Percentiles rank a stretch among this genome's conserved stretches.
Conservation (phyloP, 2,797 vertebrate genomes). For the Percopsis omiscomaycus region DNA sequence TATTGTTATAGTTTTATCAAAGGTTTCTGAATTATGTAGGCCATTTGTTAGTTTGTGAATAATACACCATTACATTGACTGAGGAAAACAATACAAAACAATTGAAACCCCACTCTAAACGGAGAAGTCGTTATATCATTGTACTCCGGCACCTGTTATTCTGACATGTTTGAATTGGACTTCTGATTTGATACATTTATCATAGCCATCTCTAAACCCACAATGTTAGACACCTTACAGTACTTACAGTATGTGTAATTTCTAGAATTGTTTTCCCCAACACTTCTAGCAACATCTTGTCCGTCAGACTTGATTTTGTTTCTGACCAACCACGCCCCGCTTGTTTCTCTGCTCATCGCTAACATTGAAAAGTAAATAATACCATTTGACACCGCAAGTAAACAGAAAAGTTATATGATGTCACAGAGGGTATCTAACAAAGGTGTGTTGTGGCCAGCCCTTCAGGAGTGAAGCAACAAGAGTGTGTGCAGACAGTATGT, state of each 20-base stretch:
- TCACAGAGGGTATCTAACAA: not conserved
- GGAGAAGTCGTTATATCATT: not conserved
- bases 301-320: too few relatives aligned
- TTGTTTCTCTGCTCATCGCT: too few relatives aligned
- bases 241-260: not conserved
- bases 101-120: not conserved
- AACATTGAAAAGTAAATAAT: too few relatives aligned
- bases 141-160: not conserved
- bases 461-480: conserved; percentile 25
- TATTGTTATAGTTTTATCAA: conserved; percentile 33
- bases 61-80: conserved; percentile 11
- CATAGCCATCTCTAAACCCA: not conserved
- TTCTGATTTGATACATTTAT: not conserved
- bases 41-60: not conserved
- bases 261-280: not conserved
- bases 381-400: not conserved
- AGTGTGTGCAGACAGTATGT: not conserved
- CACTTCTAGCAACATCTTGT: too few relatives aligned
- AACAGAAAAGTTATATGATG: not conserved
- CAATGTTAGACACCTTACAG: too few relatives aligned
- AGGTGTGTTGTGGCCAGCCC: conserved; percentile 15
- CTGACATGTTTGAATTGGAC: too few relatives aligned
- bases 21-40: conserved; percentile 3
- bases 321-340: too few relatives aligned
- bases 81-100: conserved; percentile 9